Evolutionary conservation across 2,113 vertebrate species (phyloP), one percentile per base, ranked within the genome.

Genomic region (Pandion haliaetus): DNA sequence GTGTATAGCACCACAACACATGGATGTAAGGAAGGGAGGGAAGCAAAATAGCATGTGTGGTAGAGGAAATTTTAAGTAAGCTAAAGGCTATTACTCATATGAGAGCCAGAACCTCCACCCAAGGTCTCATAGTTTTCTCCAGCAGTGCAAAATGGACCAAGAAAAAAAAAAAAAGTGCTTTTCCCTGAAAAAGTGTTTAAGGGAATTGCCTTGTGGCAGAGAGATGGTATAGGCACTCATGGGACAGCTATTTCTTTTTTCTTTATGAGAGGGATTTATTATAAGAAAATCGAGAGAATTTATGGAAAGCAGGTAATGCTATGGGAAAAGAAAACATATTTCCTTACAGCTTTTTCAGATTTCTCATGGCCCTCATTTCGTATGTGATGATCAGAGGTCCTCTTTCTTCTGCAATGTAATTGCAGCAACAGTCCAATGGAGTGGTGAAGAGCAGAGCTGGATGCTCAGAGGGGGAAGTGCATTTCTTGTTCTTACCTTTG

Each of bases 11-110:
- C 36, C 61, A 63, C 57, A 84, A 76, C 47, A 72, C 73, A 83
- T 1, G 40, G 69, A 78, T 65, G 12, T 81, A 84, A 82, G 88
- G 69, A 90, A 84, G 90, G 94, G 83, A 95, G 88, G 90, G 80
- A 93, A 83, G 55, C 8, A 97, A 80, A 96, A 93, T 32, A 84
- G 61, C 69, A 67, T 84, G 69, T 93, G 80, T 12, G 7, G 52
- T 44, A 93, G 82, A 95, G 88, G 90, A 97, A 95, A 96, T 49
- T 93, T 96, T 89, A 96, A 95, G 88, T 92, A 94, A 96, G 77
- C 88, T 84, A 67, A 94, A 76, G 73, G 16, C 52, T 88, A 86
- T 96, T 95, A 95, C 65, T 95, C 94, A 91, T 86, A 66, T 38
- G 50, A 88, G 69, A 94, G 86, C 80, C 80, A 57, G 83, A 85